Base-by-base conservation (phyloP, 2,888 invertebrate genomes). In the Agriotes lineatus region DNA sequence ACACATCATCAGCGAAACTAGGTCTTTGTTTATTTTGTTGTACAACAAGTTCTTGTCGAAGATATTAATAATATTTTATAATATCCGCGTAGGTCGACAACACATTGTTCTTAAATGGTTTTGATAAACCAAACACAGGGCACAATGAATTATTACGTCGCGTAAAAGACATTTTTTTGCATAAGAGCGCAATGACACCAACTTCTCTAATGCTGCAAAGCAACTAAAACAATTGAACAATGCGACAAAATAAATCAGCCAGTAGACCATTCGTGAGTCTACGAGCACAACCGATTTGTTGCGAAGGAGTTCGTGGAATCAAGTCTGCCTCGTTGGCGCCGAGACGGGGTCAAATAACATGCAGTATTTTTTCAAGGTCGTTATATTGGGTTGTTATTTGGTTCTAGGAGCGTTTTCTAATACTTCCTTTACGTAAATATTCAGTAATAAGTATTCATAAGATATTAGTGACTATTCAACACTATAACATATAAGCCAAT, bases 1-100 rank as follows among this genome's bases (percentile, higher is more conserved):
- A 25, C 25, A 25, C 25, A 25, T 25, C 25, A 25, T 25, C 25
- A 37, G 37, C 37, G 37, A 37, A 37, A 37, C 37, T 37, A 37
- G 37, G 10, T 37, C 37, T 37, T 37, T 37, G 37, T 37, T 37
- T 37, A 37, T 10, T 37, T 37, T 37, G 37, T 37, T 37, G 37
- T 37, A 37, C 37, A 37, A n/a, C n/a, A n/a, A 37, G 4, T 37
- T 37, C 37, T 37, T 37, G 37, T 6, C 37, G 37, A 37, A 37
- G 37, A 37, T 37, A 37, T 37, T 9, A 37, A n/a, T 37, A 37
- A 37, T n/a, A 37, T 37, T 37, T 37, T 37, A 37, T 37, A 37
- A 37, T 37, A 37, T 37, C 37, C 37, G 37, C 37, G 37, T 37
- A 37, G n/a, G 37, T 37, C 37, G 37, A n/a, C 37, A 37, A 37